A percentile compares a stretch with the other conserved stretches of the same genome.
Evolutionary conservation across 2,113 vertebrate genomes (phyloP).

Genomic region (Arenaria interpres): DNA sequence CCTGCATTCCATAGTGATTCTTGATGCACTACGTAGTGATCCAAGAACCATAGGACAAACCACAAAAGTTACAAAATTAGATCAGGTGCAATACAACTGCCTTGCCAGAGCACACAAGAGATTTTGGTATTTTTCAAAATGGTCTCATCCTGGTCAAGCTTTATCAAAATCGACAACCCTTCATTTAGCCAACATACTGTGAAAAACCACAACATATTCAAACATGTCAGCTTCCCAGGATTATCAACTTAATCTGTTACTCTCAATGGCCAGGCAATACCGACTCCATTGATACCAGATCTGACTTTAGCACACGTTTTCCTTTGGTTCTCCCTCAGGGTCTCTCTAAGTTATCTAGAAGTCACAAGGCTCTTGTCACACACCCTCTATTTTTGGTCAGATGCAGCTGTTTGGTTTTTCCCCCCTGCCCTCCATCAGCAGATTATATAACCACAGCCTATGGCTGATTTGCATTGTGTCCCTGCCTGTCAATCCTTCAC

Average conservation of each 20-base stretch:
- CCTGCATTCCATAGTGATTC: neutral
- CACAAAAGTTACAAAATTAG: neutral
- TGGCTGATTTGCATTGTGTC: constrained; percentile 23
- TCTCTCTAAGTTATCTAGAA: neutral
- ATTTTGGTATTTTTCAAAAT: neutral
- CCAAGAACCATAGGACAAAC: neutral
- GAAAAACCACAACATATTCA: neutral
- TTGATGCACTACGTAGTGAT: neutral
- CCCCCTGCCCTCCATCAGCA: neutral
- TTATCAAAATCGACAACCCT: neutral
- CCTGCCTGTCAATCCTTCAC: neutral
- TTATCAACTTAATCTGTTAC: neutral
- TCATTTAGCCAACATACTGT: neutral
- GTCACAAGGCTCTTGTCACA: neutral
- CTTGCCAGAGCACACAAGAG: neutral
- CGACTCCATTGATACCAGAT: neutral
- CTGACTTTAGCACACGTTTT: neutral
- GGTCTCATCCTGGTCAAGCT: neutral
- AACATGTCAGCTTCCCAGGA: neutral
- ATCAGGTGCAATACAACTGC: neutral
- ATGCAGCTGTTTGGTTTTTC: constrained; percentile 41
- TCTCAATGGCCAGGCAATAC: neutral
- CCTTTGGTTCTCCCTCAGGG: neutral
- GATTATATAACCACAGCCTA: constrained; percentile 48
- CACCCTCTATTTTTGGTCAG: constrained; percentile 9